Evolutionary conservation across 2,113 vertebrate species (phyloP).

Genomic region (Nycticebus coucang): DNA sequence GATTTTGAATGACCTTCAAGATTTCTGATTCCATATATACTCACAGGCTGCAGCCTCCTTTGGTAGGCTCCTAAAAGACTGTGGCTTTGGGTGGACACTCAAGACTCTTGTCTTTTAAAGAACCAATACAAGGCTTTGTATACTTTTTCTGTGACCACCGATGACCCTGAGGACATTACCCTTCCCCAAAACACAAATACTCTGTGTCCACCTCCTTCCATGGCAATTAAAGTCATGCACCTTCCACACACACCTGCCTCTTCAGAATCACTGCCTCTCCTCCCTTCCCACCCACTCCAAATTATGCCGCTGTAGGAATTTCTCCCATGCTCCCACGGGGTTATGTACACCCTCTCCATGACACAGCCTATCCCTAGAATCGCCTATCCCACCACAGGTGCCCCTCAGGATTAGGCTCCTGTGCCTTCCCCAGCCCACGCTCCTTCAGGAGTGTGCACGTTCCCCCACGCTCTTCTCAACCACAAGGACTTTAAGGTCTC

Average conservation of each 20-base stretch:
- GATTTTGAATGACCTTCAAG: constrained; percentile 69
- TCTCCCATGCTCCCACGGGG: neutral
- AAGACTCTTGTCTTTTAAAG: neutral
- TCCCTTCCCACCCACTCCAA: neutral
- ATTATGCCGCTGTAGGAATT: neutral
- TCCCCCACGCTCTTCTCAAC: neutral
- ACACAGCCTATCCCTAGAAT: neutral
- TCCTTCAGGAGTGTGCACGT: neutral
- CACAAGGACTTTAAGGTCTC: neutral
- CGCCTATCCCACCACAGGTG: neutral
- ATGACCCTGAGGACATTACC: neutral
- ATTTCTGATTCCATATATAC: neutral
- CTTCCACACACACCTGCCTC: neutral
- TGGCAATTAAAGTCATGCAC: neutral
- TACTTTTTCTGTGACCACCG: neutral
- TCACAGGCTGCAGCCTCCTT: neutral
- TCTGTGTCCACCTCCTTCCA: neutral
- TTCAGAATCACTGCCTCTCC: neutral
- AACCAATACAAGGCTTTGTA: neutral
- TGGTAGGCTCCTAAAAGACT: neutral
- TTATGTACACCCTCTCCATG: neutral
- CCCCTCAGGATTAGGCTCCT: neutral
- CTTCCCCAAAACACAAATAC: neutral
- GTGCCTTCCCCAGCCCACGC: neutral
- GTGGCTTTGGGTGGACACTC: neutral